Evolutionary conservation across 2,888 invertebrate species (phyloP), one percentile per base, ranked within the genome.

Genomic region (Ennomos fuscantarius): DNA sequence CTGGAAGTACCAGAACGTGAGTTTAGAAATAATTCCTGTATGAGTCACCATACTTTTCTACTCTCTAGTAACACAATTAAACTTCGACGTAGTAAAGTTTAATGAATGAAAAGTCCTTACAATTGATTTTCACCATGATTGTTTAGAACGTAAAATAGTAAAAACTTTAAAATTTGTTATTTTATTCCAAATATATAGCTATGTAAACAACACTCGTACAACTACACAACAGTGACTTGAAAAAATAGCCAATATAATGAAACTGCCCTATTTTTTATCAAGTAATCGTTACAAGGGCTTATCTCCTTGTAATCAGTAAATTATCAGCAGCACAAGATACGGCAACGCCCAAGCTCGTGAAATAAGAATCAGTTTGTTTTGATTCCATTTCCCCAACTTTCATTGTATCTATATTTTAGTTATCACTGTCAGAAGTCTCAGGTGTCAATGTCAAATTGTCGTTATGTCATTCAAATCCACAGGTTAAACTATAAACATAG

Each of bases 271-370:
- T 57, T 79, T 82, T 72, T 70, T 48, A 76, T 78, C 77, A 60
- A 52, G 59, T 60, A 59, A 64, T n/a, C n/a, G 70, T 69, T 65
- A 65, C 41, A 62, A 70, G 69, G 70, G 65, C 75, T 89, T 89
- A 89, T 89, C 89, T 76, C 56, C 72, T 73, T 77, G 72, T 76
- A 83, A 87, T 89, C 86, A 87, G 77, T 62, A 73, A 82, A 74
- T 81, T 87, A 89, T 87, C 86, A 79, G 74, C 67, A 75, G 56
- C 70, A 76, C 68, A 73, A 72, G 60, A 71, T 73, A 73, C 73
- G 90, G 70, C 87, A 84, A 90, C 90, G 90, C 90, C 90, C 90
- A 83, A 24, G 15, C 15, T 3, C 24, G 6, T 24, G 6, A 24
- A 24, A 24, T 48, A 32, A 35, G 66, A 71, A 69, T 73, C 75